A percentile compares a stretch with the other conserved stretches of the same genome.
Evolutionary conservation across 2,888 invertebrate species (phyloP).

Genomic region (Lasioglossum lativentre): DNA sequence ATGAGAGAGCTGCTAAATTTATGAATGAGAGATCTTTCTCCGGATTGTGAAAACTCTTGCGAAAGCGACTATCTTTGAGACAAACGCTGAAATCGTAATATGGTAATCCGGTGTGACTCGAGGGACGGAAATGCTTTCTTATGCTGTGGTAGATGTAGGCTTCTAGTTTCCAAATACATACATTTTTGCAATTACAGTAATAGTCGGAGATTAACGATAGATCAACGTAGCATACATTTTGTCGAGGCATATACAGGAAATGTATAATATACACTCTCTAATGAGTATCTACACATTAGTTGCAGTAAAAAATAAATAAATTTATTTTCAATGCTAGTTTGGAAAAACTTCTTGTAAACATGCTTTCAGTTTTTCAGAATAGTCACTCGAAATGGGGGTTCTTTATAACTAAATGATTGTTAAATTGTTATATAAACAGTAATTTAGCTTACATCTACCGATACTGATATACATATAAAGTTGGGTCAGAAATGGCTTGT

Average conservation of each 20-base stretch:
- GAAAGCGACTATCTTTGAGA: background rate
- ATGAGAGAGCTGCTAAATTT: conserved; percentile 11
- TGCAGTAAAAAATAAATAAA: background rate
- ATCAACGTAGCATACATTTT: background rate
- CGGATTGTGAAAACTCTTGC: background rate
- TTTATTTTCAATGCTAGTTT: background rate
- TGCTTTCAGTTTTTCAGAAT: background rate
- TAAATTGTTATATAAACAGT: background rate
- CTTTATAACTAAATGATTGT: background rate
- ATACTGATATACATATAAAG: background rate
- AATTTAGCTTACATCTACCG: background rate
- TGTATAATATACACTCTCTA: background rate
- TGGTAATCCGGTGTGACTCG: background rate
- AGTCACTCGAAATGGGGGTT: background rate
- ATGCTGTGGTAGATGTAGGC: background rate
- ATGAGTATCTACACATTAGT: background rate
- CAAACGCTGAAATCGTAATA: background rate
- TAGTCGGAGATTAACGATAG: background rate
- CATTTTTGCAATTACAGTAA: background rate
- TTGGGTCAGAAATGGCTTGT: background rate
- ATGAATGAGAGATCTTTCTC: background rate
- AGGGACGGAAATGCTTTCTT: background rate
- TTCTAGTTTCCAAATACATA: background rate
- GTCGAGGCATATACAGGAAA: background rate
- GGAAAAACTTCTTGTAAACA: background rate